Base-by-base conservation (phyloP, 2,797 vertebrate genomes). In the Sebastes trivittatus region DNA sequence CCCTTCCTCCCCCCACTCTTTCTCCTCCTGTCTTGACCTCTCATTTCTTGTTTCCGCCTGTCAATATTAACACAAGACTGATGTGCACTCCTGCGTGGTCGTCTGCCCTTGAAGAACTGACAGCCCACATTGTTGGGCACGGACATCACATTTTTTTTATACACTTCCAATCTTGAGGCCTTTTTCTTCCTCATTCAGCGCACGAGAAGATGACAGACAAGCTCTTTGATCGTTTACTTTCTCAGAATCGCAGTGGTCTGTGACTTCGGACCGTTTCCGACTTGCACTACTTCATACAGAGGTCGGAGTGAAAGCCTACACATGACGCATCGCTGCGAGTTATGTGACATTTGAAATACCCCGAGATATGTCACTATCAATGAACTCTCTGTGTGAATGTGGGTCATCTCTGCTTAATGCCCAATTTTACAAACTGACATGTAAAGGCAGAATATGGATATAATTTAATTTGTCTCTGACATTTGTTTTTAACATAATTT, bases 61-160 rank as follows among this genome's bases (percentile, higher is more conserved):
- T 93, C 92, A 92, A 90, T 92, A 92, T 87, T 88, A 88, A 90
- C 88, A 83, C 82, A 85, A 70, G 66, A 78, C 81, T 58, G 65
- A 84, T 77, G 71, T 83, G 60, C 59, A 32, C 25, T 88, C 73
- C 67, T 70, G 82, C 11, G 20, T 78, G 63, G 22, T 74, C 67
- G 74, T 87, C 76, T 92, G 90, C 59, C 87, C 86, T 88, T 89
- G 78, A 84, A 88, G 75, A 74, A 68, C 63, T 64, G 86, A 80
- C 87, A 72, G 67, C 30, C 67, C 70, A 64, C 76, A 58, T 78
- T 74, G 76, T 81, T 56, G 67, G 34, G 59, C 67, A 69, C 38
- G 16, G 61, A 76, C 65, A 58, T 85, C 72, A 63, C 42, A 63
- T 84, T 61, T 60, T 66, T 60, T 60, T 34, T 22, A 32, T 32